Evolutionary conservation across 2,888 invertebrate species (phyloP).

Genomic region (Philopedon plagiatum): DNA sequence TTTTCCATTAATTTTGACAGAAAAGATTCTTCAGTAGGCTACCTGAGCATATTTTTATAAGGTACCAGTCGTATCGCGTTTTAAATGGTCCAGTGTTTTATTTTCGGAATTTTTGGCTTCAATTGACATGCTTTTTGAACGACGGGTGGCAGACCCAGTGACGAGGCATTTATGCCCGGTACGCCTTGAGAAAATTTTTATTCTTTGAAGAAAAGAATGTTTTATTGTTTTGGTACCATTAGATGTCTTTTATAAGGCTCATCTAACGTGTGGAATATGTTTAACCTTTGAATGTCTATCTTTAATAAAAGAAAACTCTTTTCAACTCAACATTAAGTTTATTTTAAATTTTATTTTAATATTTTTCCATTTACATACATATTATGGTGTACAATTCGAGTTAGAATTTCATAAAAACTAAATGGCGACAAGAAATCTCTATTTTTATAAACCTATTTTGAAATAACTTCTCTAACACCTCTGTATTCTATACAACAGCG

Average conservation of each 20-base stretch:
- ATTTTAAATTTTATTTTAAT: too few species aligned
- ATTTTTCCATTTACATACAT: too few species aligned
- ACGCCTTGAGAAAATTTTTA: constrained; percentile 19
- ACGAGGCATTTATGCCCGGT: constrained; percentile 19
- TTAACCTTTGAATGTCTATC: too few species aligned
- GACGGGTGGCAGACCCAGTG: constrained; percentile 30
- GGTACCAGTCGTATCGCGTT: constrained; percentile 2
- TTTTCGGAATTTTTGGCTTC: constrained; percentile 35
- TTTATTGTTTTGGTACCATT: constrained; percentile 9
- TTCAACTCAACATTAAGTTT: too few species aligned
- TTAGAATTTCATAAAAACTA: too few species aligned
- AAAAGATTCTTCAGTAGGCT: background rate
- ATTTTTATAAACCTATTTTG: too few species aligned
- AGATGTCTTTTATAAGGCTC: background rate
- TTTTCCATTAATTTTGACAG: background rate
- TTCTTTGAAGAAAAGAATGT: constrained; percentile 17
- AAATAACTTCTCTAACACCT: too few species aligned
- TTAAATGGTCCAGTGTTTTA: constrained; percentile 41
- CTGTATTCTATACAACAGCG: too few species aligned
- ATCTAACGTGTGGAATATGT: too few species aligned
- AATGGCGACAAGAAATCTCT: too few species aligned
- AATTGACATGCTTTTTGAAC: constrained; percentile 43
- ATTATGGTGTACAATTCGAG: too few species aligned
- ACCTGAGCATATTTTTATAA: constrained; percentile 7
- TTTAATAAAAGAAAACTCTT: too few species aligned